A percentile compares a stretch with the other conserved stretches of the same genome.
Conservation (phyloP, 2,113 vertebrate genomes). For the Podarcis muralis region DNA sequence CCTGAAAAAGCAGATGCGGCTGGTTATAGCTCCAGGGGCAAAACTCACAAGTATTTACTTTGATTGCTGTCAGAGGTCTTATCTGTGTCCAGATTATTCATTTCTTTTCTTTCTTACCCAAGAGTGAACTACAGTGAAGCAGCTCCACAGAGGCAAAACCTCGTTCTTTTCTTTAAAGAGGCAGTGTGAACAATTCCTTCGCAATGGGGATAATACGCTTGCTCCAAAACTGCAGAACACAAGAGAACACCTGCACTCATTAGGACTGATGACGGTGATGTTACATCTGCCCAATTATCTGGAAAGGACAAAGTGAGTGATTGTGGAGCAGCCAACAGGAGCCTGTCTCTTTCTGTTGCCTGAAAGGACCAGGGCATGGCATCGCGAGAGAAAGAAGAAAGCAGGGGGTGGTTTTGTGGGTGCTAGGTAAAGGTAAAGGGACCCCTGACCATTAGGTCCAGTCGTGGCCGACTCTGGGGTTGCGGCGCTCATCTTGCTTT, state of each 20-base stretch:
- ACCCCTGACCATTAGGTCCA: too few relatives aligned
- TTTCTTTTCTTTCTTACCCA: conserved; percentile 5
- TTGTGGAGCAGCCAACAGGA: neutral
- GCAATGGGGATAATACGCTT: neutral
- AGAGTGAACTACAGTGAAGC: conserved; percentile 31
- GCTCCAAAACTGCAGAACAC: neutral
- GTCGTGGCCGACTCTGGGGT: too few relatives aligned
- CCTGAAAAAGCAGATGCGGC: conserved; percentile 25
- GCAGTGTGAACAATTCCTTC: neutral
- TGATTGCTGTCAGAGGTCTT: conserved; percentile 50
- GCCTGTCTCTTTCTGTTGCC: neutral
- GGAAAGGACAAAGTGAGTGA: neutral
- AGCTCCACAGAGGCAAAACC: neutral
- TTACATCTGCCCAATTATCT: neutral
- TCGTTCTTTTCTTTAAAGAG: neutral
- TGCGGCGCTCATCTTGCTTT: too few relatives aligned
- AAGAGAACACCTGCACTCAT: neutral
- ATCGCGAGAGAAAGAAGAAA: neutral
- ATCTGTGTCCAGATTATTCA: conserved; percentile 27
- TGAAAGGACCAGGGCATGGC: neutral
- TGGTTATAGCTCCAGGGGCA: conserved; percentile 28
- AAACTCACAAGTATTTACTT: conserved; percentile 18
- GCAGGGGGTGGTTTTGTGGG: too few relatives aligned
- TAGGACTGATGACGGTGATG: neutral
- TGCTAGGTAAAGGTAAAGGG: too few relatives aligned